Evolutionary conservation across 2,113 vertebrate species (phyloP).

Genomic region (Neomonachus schauinslandi): DNA sequence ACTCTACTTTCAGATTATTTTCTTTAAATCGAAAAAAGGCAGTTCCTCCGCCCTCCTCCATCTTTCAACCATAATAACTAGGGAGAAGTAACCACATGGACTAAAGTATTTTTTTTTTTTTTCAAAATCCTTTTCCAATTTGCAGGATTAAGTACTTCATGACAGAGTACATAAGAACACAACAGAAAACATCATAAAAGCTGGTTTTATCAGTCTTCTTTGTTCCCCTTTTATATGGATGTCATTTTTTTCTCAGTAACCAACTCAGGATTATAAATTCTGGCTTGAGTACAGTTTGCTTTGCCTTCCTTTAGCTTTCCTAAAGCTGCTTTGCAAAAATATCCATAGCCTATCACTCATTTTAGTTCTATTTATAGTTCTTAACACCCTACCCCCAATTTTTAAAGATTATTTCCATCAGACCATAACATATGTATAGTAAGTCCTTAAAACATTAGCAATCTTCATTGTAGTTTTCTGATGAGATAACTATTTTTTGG

Average conservation of each 20-base stretch:
- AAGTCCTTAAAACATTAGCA: neutral
- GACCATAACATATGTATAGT: neutral
- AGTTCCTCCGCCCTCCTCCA: neutral
- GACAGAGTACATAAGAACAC: neutral
- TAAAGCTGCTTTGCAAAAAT: slow-evolving; percentile 48
- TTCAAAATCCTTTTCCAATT: slow-evolving; percentile 4
- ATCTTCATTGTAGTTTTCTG: neutral
- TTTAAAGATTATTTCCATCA: neutral
- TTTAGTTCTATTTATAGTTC: neutral
- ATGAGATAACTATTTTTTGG: neutral
- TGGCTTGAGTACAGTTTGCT: neutral
- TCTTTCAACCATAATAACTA: neutral
- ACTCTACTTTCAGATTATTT: slow-evolving; percentile 4
- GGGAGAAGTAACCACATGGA: neutral
- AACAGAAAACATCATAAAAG: neutral
- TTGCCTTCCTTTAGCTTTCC: neutral
- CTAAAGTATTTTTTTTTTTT: neutral
- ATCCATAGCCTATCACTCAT: neutral
- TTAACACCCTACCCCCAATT: neutral
- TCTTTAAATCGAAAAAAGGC: neutral
- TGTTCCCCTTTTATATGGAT: neutral
- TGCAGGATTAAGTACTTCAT: neutral
- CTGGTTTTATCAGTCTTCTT: neutral
- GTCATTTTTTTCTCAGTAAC: neutral
- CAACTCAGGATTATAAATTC: neutral